A percentile compares a stretch with the other conserved stretches of the same genome.
Evolutionary conservation across 2,113 vertebrate species (phyloP).

Genomic region (Gavialis gangeticus): DNA sequence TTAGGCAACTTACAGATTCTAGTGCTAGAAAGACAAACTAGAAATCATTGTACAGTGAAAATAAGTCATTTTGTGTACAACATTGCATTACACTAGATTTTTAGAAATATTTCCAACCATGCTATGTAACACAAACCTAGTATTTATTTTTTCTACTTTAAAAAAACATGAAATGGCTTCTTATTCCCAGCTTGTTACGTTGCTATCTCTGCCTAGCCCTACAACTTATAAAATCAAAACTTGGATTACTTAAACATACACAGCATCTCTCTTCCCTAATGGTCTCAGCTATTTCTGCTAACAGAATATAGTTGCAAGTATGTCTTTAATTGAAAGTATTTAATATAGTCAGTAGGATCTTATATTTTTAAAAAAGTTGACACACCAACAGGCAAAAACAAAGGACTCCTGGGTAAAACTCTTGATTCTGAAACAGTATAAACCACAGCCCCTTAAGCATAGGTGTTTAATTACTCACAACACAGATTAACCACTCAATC

Average conservation of each 20-base stretch:
- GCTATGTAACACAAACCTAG: too few relatives aligned
- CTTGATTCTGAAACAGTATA: not conserved
- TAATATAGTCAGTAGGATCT: not conserved
- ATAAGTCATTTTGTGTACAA: not conserved
- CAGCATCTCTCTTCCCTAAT: not conserved
- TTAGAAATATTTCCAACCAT: not conserved
- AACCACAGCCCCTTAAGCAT: not conserved
- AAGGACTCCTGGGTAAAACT: not conserved
- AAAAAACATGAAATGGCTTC: too few relatives aligned
- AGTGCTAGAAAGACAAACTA: not conserved
- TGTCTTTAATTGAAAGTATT: not conserved
- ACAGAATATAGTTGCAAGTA: not conserved
- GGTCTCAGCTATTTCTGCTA: not conserved
- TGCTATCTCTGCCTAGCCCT: too few relatives aligned
- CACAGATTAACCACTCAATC: not conserved
- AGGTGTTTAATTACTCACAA: not conserved
- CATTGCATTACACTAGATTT: not conserved
- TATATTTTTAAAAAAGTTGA: not conserved
- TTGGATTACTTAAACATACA: not conserved
- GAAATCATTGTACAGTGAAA: not conserved
- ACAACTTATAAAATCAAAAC: not conserved
- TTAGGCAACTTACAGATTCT: not conserved
- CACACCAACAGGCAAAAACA: not conserved
- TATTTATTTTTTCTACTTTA: too few relatives aligned
- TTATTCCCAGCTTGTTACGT: too few relatives aligned